Evolutionary conservation across 2,797 vertebrate species (phyloP), one percentile per base, ranked within the genome.

Genomic region (Phyllotis vaccarum): DNA sequence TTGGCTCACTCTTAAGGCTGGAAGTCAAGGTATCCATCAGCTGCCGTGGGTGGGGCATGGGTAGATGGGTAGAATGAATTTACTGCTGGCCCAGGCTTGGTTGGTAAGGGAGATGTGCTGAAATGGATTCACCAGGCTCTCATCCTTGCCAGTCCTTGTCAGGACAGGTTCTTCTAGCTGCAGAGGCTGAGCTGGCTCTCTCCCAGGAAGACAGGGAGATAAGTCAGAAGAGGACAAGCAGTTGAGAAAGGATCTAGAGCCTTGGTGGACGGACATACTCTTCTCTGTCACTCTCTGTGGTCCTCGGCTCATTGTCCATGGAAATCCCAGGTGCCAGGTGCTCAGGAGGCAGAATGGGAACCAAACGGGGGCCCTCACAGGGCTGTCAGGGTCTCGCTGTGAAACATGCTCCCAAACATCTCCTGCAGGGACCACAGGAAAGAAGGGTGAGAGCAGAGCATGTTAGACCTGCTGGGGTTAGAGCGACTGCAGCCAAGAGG

Each of bases 401-500:
- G 98, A 96, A 99, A 99, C 98, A 99, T 99, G 95, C 98, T 99
- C 46, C 99, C 99, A 6, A 99, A 99, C 99, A 99, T 98, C 96
- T 99, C 99, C 99, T 99, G 19, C 1, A 89, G 78, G 96, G 91
- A 64, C 92, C 95, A 94, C 29, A 86, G 78, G 37, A 62, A 91
- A 0, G 2, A 95, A 31, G 56, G 1, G 60, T 3, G 14, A 49
- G 27, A 19, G 31, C 7, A 46, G 29, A 37, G 37, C 81, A 56
- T 2, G 0, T 91, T 52, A 93, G 94, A 89, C 10, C 54, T 37
- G 13, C 19, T 13, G 70, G 66, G 62, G n/a, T 91, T 21, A 82
- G 52, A 76, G 78, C 8, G 46, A 34, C 64, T 46, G 16, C 2
- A 37, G 1, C 78, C 74, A n/a, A 52, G 22, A 60, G 49, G 74